Percentiles rank a stretch among this genome's conserved stretches.
Conservation (phyloP, 2,888 invertebrate species). For the Platerodrilus igneus region DNA sequence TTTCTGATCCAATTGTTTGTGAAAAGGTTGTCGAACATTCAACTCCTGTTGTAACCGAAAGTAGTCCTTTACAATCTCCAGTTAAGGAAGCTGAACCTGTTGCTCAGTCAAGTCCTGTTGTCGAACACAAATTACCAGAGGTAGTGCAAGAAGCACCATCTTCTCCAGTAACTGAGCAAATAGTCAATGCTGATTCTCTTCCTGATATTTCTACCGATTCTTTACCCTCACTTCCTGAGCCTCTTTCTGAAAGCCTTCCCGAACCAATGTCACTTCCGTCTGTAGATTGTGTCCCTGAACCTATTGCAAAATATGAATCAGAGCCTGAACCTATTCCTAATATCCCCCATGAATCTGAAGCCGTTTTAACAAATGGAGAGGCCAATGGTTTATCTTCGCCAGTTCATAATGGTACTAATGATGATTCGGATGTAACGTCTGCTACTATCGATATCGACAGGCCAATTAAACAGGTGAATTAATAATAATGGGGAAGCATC, state of each 20-base stretch:
- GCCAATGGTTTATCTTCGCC: slow-evolving; percentile 45
- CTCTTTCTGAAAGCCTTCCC: slow-evolving; percentile 41
- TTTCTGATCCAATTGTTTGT: slow-evolving; percentile 9
- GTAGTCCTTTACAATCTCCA: slow-evolving; percentile 11
- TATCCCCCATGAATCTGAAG: slow-evolving; percentile 21
- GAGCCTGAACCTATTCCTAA: slow-evolving; percentile 20
- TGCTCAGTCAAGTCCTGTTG: slow-evolving; percentile 14
- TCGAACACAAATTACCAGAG: slow-evolving; percentile 6
- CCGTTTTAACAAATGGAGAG: slow-evolving; percentile 43
- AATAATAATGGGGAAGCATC: slow-evolving; percentile 34
- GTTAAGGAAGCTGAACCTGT: slow-evolving; percentile 11
- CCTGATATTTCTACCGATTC: slow-evolving; percentile 46
- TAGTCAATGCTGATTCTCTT: slow-evolving; percentile 44
- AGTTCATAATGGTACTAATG: slow-evolving; percentile 39
- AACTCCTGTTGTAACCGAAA: slow-evolving; percentile 18
- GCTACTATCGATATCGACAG: slow-evolving; percentile 53
- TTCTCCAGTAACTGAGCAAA: slow-evolving; percentile 25
- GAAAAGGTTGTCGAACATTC: slow-evolving; percentile 21
- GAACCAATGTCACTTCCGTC: slow-evolving; percentile 47
- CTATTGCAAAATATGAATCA: slow-evolving; percentile 41
- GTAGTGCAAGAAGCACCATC: slow-evolving; percentile 2
- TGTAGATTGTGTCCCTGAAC: slow-evolving; percentile 45
- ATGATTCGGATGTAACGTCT: slow-evolving; percentile 49
- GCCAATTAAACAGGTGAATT: slow-evolving; percentile 54
- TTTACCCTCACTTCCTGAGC: slow-evolving; percentile 42